Percentiles rank a stretch among this genome's conserved stretches.
Conservation (phyloP, 2,797 vertebrate genomes). For the Chaetodon trifasciatus region DNA sequence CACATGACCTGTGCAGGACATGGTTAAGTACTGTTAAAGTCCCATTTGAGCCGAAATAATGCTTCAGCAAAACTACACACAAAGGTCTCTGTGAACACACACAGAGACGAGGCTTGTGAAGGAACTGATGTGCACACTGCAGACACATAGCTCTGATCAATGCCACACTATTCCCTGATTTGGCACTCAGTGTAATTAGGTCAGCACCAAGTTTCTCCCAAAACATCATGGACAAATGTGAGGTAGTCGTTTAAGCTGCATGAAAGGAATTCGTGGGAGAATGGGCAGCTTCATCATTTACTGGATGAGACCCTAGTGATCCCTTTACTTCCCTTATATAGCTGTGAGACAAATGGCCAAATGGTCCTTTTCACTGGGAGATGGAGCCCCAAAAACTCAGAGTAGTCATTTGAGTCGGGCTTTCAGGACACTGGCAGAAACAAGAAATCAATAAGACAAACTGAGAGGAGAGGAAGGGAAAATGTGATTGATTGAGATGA, state of each 20-base stretch:
- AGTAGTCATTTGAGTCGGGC: slow-evolving; percentile 72
- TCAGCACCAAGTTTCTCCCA: neutral
- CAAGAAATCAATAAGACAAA: slow-evolving; percentile 81
- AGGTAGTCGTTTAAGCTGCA: neutral
- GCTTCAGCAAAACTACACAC: neutral
- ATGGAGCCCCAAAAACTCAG: slow-evolving; percentile 54
- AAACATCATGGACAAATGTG: neutral
- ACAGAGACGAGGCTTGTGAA: neutral
- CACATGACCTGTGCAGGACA: neutral
- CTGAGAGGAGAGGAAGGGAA: slow-evolving; percentile 70
- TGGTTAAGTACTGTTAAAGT: neutral
- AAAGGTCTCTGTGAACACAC: neutral
- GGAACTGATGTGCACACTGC: neutral
- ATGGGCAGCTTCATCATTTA: neutral
- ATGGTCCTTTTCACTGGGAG: slow-evolving; percentile 43
- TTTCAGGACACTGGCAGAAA: slow-evolving; percentile 73
- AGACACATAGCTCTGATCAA: neutral
- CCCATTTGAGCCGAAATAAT: neutral
- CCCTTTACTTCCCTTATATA: slow-evolving; percentile 17
- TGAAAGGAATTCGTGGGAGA: neutral
- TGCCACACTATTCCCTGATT: neutral
- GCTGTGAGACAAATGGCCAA: slow-evolving; percentile 49
- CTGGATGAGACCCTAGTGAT: slow-evolving; percentile 8
- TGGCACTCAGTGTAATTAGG: neutral
- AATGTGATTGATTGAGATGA: slow-evolving; percentile 81